These are phyloP conservation scores for Drosophila yakuba DNA, from an alignment of 1,140 invertebrate genomes.

Conservation along the genomic window DNA sequence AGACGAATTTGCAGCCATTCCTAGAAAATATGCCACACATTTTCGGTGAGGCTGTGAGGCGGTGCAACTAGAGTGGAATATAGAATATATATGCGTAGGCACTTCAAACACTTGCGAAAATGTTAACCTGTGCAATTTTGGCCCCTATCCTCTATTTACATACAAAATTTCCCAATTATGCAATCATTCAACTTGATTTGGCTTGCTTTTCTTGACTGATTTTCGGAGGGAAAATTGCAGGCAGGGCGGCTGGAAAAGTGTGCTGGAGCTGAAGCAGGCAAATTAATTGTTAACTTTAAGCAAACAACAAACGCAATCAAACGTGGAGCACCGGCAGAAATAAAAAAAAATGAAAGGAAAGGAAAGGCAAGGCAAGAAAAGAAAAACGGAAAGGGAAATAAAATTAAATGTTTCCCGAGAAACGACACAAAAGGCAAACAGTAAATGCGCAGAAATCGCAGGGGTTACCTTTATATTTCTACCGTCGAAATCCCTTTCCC, in stretches of 20 bases:
- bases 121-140: slow-evolving; percentile 37
- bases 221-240: slow-evolving; percentile 30
- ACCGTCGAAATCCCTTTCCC: slow-evolving; percentile 12
- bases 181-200: slow-evolving; percentile 68
- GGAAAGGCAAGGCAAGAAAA: slow-evolving; percentile 5
- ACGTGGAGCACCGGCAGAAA: slow-evolving; percentile 58
- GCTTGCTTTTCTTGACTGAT: slow-evolving; percentile 71
- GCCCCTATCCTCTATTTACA: slow-evolving; percentile 26
- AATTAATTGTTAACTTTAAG: slow-evolving; percentile 83
- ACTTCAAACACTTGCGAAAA: slow-evolving; percentile 44
- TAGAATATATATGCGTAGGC: slow-evolving; percentile 1
- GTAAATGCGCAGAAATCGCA: slow-evolving; percentile 54
- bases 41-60: slow-evolving; percentile 5
- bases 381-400: slow-evolving; percentile 20
- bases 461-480: slow-evolving; percentile 45
- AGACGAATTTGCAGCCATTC: slow-evolving; percentile 26
- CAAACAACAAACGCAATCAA: slow-evolving; percentile 82
- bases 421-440: slow-evolving; percentile 59
- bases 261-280: slow-evolving; percentile 28
- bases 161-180: slow-evolving; percentile 58
- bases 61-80: slow-evolving; percentile 6
- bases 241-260: neutral
- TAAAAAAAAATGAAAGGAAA: slow-evolving; percentile 1
- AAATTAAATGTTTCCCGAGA: slow-evolving; percentile 52
- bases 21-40: slow-evolving; percentile 37